These are phyloP conservation scores for Struthidea cinerea DNA, from an alignment of 2,113 vertebrate species.

Conservation along the genomic window DNA sequence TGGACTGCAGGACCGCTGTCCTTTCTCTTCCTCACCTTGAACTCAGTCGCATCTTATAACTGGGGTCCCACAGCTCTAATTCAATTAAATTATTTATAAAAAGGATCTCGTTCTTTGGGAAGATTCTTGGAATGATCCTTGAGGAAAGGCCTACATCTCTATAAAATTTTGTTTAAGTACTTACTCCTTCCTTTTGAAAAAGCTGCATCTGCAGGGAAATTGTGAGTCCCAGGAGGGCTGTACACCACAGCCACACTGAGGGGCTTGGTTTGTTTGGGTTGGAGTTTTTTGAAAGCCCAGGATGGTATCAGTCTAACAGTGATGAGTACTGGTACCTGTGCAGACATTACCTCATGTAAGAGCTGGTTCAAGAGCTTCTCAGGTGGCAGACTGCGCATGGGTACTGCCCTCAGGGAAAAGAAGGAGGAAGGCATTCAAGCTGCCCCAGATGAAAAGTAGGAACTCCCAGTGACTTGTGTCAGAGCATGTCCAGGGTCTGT, in stretches of 20 bases:
- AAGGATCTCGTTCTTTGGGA: not conserved
- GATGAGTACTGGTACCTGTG: not conserved
- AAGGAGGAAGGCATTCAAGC: not conserved
- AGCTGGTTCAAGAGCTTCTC: not conserved
- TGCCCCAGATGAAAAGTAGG: not conserved
- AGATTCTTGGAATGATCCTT: not conserved
- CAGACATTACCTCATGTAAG: not conserved
- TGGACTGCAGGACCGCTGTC: not conserved
- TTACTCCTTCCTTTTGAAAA: not conserved
- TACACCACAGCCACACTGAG: not conserved
- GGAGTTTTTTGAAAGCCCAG: not conserved
- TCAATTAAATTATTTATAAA: not conserved
- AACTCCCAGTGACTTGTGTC: not conserved
- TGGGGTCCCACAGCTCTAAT: not conserved
- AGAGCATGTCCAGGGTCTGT: not conserved
- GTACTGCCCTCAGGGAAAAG: not conserved
- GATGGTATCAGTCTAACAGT: not conserved
- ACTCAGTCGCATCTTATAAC: not conserved
- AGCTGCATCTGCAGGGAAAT: not conserved
- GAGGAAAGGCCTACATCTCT: not conserved
- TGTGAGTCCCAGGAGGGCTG: not conserved
- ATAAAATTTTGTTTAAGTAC: not conserved
- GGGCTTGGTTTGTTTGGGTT: not conserved
- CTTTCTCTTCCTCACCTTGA: not conserved
- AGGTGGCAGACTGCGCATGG: not conserved